These are phyloP conservation scores for Malacoraja senta DNA, from an alignment of 2,797 vertebrate species.

Conservation along the genomic window DNA sequence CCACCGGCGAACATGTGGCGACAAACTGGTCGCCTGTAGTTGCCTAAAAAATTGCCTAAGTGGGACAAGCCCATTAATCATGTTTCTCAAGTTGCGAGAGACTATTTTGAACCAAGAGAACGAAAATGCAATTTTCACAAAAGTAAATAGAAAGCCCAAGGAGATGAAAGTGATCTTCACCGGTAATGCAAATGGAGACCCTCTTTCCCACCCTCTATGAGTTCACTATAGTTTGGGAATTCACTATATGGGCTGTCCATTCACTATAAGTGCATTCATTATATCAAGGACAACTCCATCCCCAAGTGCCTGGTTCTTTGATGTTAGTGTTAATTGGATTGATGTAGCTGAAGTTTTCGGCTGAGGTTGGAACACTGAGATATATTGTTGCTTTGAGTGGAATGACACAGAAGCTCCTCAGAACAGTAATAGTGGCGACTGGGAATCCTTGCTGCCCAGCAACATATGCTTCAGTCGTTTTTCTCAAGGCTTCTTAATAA, in stretches of 20 bases:
- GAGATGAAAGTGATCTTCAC: not conserved
- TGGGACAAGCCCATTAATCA: too few relatives aligned
- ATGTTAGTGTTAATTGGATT: not conserved
- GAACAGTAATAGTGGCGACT: too few relatives aligned
- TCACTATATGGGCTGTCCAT: not conserved
- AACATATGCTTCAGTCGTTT: not conserved
- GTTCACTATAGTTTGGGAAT: not conserved
- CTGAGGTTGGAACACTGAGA: not conserved
- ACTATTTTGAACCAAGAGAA: not conserved
- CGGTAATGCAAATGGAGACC: not conserved
- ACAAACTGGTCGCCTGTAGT: too few relatives aligned
- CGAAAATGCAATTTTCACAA: not conserved
- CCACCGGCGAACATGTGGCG: too few relatives aligned
- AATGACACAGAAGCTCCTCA: not conserved
- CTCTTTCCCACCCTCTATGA: not conserved
- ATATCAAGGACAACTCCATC: not conserved
- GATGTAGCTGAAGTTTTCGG: not conserved
- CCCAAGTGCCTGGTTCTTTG: not conserved
- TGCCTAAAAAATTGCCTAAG: too few relatives aligned
- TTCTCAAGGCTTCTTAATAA: not conserved
- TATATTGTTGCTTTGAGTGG: not conserved
- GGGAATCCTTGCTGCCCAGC: not conserved
- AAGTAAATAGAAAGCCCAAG: not conserved
- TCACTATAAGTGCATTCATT: not conserved
- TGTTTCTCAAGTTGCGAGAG: not conserved